Percentiles rank a stretch among this genome's conserved stretches.
Evolutionary conservation across 2,888 invertebrate genomes (phyloP).

Genomic region (Cylindroiulus punctatus): DNA sequence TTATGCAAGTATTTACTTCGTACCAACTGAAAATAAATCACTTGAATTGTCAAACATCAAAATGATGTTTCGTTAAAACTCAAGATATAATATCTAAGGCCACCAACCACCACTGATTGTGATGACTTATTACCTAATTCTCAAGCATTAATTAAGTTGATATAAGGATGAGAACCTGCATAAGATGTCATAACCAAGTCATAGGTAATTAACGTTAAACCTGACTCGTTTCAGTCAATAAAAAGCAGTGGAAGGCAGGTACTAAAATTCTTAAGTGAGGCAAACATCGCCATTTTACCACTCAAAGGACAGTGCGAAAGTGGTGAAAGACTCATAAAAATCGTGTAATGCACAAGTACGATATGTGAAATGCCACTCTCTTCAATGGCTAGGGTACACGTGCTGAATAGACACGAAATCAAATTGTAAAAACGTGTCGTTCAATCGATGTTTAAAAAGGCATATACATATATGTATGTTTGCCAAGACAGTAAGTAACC

Average conservation of each 20-base stretch:
- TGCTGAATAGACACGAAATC: conserved; percentile 21
- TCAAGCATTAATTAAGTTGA: background rate
- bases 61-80: too few relatives aligned
- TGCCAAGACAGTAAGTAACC: conserved; percentile 29
- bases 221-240: background rate
- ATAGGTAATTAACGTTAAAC: background rate
- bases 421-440: background rate
- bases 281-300: background rate
- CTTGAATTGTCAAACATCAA: too few relatives aligned
- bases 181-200: conserved; percentile 2
- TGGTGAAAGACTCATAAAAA: conserved; percentile 8
- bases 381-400: background rate
- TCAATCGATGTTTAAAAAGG: background rate
- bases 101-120: background rate
- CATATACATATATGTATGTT: background rate
- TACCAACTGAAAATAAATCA: too few relatives aligned
- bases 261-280: background rate
- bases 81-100: background rate
- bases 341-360: background rate
- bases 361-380: background rate
- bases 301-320: background rate
- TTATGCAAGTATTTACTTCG: too few relatives aligned
- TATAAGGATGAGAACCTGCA: too few relatives aligned
- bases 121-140: background rate
- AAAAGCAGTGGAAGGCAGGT: background rate